Evolutionary conservation across 2,113 vertebrate species (phyloP), one percentile per base, ranked within the genome.

Genomic region (Elanoides forficatus): DNA sequence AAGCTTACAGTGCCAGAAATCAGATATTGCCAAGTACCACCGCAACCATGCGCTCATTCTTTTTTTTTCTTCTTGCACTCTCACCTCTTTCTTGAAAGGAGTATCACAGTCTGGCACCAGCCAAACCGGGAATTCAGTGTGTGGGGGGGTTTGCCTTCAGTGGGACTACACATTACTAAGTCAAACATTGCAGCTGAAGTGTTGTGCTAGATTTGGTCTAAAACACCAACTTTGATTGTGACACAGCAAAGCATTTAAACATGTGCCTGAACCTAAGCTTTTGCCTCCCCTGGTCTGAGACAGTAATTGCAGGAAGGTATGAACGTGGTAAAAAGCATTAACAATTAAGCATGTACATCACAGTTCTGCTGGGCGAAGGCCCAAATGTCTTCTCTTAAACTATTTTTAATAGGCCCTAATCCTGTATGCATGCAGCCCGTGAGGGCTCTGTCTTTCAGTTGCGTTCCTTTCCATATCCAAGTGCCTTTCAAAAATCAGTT

Each of bases 401-500:
- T 43, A 66, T 84, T 79, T 85, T n/a, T 27, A 90, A 60, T 17
- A 72, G 15, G 2, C 15, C 14, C 16, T 40, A 75, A 47, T 56
- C 23, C 34, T 62, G 15, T 52, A 52, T 36, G 16, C 29, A 73
- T 83, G n/a, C 34, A 90, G 48, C 29, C n/a, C 6, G 1, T n/a
- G 26, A 79, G 34, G 32, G 45, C 13, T 76, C 42, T 78, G 53
- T 15, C 38, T 81, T 73, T 81, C 55, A 62, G 36, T 47, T 86
- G 30, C 3, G 1, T 32, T 88, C 32, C 10, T 71, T 56, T 53
- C 32, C 38, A 16, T 50, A 67, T 42, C 30, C 65, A 86, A 94
- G 86, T 42, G 38, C 15, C 29, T 94, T 96, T 65, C 22, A 45
- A 79, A 95, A 74, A 74, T 86, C 53, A 76, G 53, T 88, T 94